A percentile compares a stretch with the other conserved stretches of the same genome.
Conservation (phyloP, 2,113 vertebrate species). For the Tiliqua scincoides region DNA sequence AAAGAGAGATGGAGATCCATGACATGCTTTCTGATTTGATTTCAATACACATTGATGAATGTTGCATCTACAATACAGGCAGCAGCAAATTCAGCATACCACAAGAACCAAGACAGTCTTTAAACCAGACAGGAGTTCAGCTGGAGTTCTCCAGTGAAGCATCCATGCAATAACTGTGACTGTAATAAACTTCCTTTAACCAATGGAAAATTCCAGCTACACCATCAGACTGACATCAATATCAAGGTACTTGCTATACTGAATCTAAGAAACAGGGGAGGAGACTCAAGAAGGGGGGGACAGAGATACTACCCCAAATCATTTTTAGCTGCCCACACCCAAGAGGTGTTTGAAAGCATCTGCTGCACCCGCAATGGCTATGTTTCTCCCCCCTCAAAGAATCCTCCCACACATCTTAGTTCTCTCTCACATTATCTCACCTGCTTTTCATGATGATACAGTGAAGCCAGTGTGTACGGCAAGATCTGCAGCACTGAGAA, state of each 20-base stretch:
- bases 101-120: background rate
- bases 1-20: background rate
- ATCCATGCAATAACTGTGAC: rapidly evolving
- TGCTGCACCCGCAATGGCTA: rapidly evolving
- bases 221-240: background rate
- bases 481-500: constrained; percentile 87
- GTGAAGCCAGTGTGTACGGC: constrained; percentile 85
- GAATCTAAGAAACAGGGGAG: background rate
- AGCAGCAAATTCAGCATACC: background rate
- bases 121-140: background rate
- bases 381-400: background rate
- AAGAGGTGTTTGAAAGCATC: background rate
- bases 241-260: background rate
- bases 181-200: background rate
- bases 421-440: constrained; percentile 55
- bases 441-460: constrained; percentile 87
- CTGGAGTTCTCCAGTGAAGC: background rate
- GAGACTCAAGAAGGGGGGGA: background rate
- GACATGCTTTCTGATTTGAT: too few species aligned
- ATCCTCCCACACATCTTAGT: too few species aligned
- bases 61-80: background rate
- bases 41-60: background rate
- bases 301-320: background rate
- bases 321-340: background rate
- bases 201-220: background rate